phyloP scores from a whole-genome alignment of 2,113 vertebrate genomes.

The Macroglossus sobrinus region DNA sequence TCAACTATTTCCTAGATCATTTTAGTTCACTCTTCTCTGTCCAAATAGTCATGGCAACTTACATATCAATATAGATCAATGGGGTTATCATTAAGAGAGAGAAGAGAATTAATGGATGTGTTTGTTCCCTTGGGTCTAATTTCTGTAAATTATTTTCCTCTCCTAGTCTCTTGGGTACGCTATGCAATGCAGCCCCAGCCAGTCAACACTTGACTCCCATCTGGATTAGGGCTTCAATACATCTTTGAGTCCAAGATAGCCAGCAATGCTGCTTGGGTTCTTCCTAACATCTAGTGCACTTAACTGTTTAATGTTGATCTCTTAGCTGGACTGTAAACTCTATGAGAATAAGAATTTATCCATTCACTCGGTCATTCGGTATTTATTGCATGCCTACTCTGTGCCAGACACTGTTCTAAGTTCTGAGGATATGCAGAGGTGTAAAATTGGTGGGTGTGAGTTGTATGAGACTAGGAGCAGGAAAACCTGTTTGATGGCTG shows the following conservation, averaged over 20 bases:
- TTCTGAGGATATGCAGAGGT: neutral
- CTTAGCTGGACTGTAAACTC: neutral
- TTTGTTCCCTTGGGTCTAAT: conserved; percentile 38
- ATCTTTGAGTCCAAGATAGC: neutral
- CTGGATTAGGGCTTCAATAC: neutral
- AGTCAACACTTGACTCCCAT: neutral
- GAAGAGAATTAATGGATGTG: neutral
- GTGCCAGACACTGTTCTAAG: neutral
- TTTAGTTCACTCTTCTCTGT: neutral
- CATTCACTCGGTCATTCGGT: neutral
- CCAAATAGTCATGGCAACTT: neutral
- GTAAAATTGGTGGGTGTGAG: neutral
- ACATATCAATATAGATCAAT: neutral
- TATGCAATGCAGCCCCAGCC: neutral
- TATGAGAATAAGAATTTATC: neutral
- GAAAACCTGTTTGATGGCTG: neutral
- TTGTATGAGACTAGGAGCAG: neutral
- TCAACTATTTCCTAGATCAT: neutral
- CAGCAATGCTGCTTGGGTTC: neutral
- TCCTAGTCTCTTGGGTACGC: neutral
- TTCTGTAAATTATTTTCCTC: conserved; percentile 24
- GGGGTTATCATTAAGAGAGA: conserved; percentile 1
- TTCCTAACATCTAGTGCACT: neutral
- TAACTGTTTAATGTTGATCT: neutral
- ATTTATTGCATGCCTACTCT: neutral